These are phyloP conservation scores for Pogonocichla stellata DNA, from an alignment of 2,113 vertebrate genomes.

Conservation along the genomic window DNA sequence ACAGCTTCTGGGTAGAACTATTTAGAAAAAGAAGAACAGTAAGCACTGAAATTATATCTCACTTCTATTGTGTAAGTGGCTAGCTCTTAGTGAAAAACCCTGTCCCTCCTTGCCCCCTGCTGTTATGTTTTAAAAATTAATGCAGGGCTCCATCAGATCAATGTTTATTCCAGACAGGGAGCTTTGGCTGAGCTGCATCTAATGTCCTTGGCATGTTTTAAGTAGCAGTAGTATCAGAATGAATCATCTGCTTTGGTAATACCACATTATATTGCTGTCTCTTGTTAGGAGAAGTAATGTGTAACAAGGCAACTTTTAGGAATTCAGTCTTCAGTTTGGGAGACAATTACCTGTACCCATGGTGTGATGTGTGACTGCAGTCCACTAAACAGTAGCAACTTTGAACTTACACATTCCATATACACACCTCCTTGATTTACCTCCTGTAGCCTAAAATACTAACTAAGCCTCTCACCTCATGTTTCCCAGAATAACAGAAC, in stretches of 20 bases:
- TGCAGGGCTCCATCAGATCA: neutral
- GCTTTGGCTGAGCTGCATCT: neutral
- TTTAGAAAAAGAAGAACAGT: neutral
- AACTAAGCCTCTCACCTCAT: neutral
- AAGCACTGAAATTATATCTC: neutral
- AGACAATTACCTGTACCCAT: neutral
- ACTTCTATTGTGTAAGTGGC: neutral
- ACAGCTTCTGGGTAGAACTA: neutral
- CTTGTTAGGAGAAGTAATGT: neutral
- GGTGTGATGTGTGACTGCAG: neutral
- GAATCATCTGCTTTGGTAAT: neutral
- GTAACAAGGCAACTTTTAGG: neutral
- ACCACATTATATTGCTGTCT: neutral
- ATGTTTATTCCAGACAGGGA: neutral
- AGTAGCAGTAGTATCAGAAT: neutral
- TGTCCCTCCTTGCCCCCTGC: conserved; percentile 21
- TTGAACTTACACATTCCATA: neutral
- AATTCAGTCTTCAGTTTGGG: neutral
- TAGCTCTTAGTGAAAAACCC: neutral
- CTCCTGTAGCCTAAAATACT: neutral
- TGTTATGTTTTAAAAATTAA: conserved; percentile 37
- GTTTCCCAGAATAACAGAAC: neutral
- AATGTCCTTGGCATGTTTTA: neutral
- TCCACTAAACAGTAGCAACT: neutral
- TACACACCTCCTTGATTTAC: neutral